Evolutionary conservation across 2,113 vertebrate species (phyloP).

Genomic region (Chaetorhynchus papuensis): DNA sequence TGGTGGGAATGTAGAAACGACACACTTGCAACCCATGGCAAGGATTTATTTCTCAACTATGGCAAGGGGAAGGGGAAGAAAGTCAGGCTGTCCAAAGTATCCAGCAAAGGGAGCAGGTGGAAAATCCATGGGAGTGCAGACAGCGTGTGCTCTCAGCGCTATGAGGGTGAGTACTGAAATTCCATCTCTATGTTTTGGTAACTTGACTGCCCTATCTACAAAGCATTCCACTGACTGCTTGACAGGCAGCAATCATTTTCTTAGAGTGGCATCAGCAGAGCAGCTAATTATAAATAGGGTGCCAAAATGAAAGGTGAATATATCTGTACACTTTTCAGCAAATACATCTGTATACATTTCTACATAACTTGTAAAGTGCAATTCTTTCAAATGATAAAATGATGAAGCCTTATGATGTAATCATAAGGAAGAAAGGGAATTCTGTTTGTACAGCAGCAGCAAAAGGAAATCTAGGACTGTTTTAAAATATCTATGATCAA

Average conservation of each 20-base stretch:
- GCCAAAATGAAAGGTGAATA: not conserved
- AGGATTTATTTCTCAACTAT: conserved; percentile 83
- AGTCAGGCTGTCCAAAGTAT: conserved; percentile 77
- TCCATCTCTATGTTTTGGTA: not conserved
- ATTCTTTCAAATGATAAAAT: not conserved
- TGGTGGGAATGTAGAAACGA: conserved; percentile 91
- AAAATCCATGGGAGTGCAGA: conserved; percentile 75
- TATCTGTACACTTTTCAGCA: not conserved
- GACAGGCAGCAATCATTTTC: not conserved
- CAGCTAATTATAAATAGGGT: not conserved
- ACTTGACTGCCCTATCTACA: not conserved
- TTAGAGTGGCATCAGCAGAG: not conserved
- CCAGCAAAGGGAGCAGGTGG: conserved; percentile 82
- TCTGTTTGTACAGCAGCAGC: not conserved
- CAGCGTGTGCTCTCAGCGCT: conserved; percentile 80
- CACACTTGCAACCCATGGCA: conserved; percentile 76
- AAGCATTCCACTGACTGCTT: not conserved
- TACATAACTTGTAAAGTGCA: not conserved
- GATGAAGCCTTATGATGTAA: not conserved
- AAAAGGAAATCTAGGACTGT: not conserved
- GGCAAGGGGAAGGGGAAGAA: conserved; percentile 81
- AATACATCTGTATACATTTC: not conserved
- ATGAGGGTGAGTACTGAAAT: conserved; percentile 80
- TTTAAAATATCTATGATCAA: not conserved
- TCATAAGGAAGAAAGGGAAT: not conserved